Evolutionary conservation across 2,113 vertebrate species (phyloP).

Genomic region (Rhinolophus sinicus): DNA sequence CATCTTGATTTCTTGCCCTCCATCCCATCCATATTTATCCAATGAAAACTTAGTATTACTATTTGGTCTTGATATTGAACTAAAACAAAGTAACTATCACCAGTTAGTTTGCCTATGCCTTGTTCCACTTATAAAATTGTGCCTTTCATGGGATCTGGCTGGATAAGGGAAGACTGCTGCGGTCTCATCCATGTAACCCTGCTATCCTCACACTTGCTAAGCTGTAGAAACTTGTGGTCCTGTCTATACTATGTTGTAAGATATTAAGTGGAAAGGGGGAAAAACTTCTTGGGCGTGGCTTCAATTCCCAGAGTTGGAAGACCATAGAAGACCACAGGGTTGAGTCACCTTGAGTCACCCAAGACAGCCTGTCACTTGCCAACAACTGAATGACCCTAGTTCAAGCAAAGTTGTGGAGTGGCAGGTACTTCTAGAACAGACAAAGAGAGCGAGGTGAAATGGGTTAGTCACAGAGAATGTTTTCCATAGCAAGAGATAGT

Average conservation of each 20-base stretch:
- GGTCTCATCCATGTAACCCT: rapidly evolving
- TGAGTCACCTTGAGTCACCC: background rate
- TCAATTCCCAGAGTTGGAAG: background rate
- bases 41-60: background rate
- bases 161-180: background rate
- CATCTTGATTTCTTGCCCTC: background rate
- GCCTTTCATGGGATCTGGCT: background rate
- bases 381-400: background rate
- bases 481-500: background rate
- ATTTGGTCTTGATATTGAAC: background rate
- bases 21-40: background rate
- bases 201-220: background rate
- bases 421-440: background rate
- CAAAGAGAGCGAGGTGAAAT: background rate
- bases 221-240: background rate
- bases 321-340: background rate
- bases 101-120: background rate
- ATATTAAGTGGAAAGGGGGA: background rate
- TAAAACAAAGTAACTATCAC: background rate
- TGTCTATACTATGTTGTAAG: background rate
- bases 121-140: background rate
- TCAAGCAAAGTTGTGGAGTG: background rate
- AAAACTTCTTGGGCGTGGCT: background rate
- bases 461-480: background rate
- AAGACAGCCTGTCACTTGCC: background rate